These are phyloP conservation scores for Sorex maritimensis DNA, from an alignment of 2,797 vertebrate species.

Conservation along the genomic window DNA sequence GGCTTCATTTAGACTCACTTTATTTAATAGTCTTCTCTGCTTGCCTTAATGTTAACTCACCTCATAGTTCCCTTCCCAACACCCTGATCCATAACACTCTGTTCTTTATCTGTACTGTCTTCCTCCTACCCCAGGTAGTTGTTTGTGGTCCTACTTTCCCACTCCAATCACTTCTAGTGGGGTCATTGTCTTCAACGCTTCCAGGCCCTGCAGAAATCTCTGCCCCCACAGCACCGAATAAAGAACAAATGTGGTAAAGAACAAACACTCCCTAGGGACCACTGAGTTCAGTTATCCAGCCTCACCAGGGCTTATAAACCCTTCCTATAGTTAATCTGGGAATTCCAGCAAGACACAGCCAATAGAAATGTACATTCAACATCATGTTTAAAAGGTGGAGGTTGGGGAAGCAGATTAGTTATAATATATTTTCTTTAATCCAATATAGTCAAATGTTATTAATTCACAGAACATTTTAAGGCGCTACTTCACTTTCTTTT, in stretches of 20 bases:
- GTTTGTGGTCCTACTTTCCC: not conserved
- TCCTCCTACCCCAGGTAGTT: not conserved
- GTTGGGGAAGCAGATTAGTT: not conserved
- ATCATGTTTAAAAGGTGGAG: too few species aligned
- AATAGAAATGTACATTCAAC: not conserved
- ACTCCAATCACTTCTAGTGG: too few species aligned
- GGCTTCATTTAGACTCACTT: not conserved
- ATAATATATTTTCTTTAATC: not conserved
- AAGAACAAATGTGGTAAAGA: too few species aligned
- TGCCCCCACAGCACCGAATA: too few species aligned
- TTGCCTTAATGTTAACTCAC: not conserved
- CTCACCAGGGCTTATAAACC: too few species aligned
- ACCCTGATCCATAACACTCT: not conserved
- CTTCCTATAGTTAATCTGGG: not conserved
- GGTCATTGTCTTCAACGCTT: too few species aligned
- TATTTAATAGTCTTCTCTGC: not conserved
- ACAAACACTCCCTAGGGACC: too few species aligned
- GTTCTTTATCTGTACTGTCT: not conserved
- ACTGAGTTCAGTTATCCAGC: too few species aligned
- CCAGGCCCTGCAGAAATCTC: too few species aligned
- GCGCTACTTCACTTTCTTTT: not conserved
- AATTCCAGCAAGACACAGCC: not conserved
- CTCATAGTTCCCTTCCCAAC: not conserved
- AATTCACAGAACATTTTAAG: not conserved
- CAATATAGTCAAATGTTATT: not conserved